Evolutionary conservation across 2,888 invertebrate genomes (phyloP), one percentile per base, ranked within the genome.

Genomic region (Spilosoma lubricipeda): DNA sequence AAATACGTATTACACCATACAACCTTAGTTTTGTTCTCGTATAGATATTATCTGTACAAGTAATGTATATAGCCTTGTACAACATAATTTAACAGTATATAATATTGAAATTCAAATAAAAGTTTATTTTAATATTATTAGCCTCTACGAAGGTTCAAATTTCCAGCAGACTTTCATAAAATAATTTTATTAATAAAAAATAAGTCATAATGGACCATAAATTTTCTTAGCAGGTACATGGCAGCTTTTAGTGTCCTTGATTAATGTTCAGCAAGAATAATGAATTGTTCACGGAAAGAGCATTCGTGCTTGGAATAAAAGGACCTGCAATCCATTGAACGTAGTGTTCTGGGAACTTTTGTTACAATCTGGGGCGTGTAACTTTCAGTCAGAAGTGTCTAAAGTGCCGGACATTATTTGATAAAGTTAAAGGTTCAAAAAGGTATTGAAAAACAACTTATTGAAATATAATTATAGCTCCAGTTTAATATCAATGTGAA

Each of bases 251-350:
- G 82, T 78, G 78, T 80, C 81, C 83, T 77, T 89, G 89, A 89
- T 88, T 88, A 88, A 89, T 89, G 89, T 83, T 86, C 83, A 77
- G 80, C 84, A 85, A 86, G 87, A 89, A 85, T 87, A 88, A 88
- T 88, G 86, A 88, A 89, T 88, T 87, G 82, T 86, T 85, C 83
- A 82, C 77, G 73, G 84, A 80, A 79, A 81, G 79, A 79, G 76
- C 79, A 79, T 77, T 79, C 89, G 86, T 89, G 89, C 79, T 80
- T 74, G 75, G 88, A 86, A 87, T 89, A 84, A 82, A 79, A 77
- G 72, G 72, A 71, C 68, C 71, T 76, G 74, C 82, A 80, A 81
- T 82, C 80, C 80, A 80, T 82, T 83, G 66, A 78, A 83, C 78
- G 63, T 81, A 52, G 76, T 72, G 68, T 81, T 80, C 78, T 67